Evolutionary conservation across 2,888 invertebrate species (phyloP).

Genomic region (Ophion costatus): DNA sequence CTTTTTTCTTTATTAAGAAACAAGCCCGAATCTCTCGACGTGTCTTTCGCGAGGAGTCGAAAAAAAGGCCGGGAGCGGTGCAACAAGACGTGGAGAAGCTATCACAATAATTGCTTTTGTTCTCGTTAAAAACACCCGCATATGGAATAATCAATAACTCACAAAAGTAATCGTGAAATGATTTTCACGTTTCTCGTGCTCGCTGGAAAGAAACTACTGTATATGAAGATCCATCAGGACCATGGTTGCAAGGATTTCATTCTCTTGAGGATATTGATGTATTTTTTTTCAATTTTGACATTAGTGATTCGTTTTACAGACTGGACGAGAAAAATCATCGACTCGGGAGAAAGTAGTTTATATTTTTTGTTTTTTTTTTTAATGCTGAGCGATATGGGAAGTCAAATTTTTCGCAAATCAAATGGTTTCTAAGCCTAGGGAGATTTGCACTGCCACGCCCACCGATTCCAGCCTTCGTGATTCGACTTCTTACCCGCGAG

Average conservation of each 20-base stretch:
- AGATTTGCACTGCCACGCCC: conserved; percentile 60
- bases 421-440: conserved; percentile 54
- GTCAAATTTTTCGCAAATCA: not conserved
- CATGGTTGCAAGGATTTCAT: not conserved
- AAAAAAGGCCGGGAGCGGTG: conserved; percentile 71
- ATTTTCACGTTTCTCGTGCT: not conserved
- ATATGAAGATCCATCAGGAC: not conserved
- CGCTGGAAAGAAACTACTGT: not conserved
- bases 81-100: conserved; percentile 73
- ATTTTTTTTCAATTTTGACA: not conserved
- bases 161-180: not conserved
- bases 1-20: conserved; percentile 40
- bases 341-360: not conserved
- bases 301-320: not conserved
- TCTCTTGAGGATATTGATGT: not conserved
- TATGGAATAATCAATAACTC: not conserved
- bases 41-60: conserved; percentile 62
- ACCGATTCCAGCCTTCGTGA: conserved; percentile 59
- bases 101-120: conserved; percentile 69
- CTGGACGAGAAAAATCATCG: not conserved
- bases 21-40: conserved; percentile 64
- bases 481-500: conserved; percentile 65
- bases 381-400: conserved; percentile 2
- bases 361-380: too few species aligned
- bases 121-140: conserved; percentile 23